Conservation (phyloP, 2,113 vertebrate genomes). For the Microtus pennsylvanicus region DNA sequence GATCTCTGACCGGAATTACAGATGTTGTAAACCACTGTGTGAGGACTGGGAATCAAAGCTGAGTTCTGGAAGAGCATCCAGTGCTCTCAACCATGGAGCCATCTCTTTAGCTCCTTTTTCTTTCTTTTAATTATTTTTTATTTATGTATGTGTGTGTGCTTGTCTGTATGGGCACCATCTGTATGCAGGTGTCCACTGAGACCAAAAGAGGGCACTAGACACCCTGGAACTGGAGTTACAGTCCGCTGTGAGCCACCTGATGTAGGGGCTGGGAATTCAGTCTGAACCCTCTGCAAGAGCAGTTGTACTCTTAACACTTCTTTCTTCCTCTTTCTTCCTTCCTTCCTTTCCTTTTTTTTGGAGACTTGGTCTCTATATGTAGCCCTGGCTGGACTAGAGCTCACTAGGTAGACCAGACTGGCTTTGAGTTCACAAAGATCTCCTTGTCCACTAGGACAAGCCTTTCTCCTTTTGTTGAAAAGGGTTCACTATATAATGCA, state of each 20-base stretch:
- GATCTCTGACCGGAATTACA: background rate
- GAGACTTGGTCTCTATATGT: background rate
- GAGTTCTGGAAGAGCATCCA: background rate
- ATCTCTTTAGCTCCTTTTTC: background rate
- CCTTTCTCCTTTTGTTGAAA: background rate
- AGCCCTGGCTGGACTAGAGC: background rate
- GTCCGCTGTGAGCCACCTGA: background rate
- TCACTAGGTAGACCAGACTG: background rate
- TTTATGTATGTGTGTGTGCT: background rate
- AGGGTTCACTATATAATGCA: background rate
- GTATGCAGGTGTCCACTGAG: background rate
- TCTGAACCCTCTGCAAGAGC: background rate
- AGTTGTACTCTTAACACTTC: background rate
- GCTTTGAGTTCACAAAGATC: too few relatives aligned
- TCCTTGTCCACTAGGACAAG: background rate
- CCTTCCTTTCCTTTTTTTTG: too few relatives aligned
- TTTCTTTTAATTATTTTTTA: too few relatives aligned
- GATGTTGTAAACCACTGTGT: background rate
- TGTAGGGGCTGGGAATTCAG: background rate
- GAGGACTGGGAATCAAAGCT: background rate
- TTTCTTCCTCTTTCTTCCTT: too few relatives aligned
- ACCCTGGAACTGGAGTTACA: background rate
- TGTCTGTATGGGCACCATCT: background rate
- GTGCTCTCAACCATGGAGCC: background rate
- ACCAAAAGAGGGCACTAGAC: background rate